Percentiles rank a stretch among this genome's conserved stretches.
Evolutionary conservation across 2,797 vertebrate genomes (phyloP).

Genomic region (Coendou prehensilis): DNA sequence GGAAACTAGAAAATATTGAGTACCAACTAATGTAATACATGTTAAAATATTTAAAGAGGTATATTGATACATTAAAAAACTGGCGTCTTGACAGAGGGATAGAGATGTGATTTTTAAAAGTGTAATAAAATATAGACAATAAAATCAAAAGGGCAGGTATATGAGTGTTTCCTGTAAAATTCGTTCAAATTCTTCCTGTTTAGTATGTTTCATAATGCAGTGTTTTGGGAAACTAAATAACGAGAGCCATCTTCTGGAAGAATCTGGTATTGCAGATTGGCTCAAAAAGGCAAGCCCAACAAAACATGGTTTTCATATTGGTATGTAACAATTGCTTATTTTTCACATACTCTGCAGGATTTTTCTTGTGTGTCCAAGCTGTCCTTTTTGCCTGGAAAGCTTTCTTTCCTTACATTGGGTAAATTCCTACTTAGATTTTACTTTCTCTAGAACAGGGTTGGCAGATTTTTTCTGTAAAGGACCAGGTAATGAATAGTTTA

Average conservation of each 20-base stretch:
- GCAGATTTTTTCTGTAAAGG: neutral
- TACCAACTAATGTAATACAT: neutral
- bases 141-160: neutral
- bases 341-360: neutral
- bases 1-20: constrained; percentile 28
- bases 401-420: neutral
- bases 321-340: neutral
- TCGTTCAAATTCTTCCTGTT: neutral
- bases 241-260: constrained; percentile 73
- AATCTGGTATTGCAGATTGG: constrained; percentile 55
- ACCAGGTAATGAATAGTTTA: constrained; percentile 21
- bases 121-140: constrained; percentile 17
- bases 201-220: constrained; percentile 7
- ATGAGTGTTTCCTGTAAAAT: neutral
- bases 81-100: neutral
- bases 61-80: neutral
- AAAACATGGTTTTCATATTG: neutral
- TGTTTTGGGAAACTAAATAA: neutral
- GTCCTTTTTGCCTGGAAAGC: neutral
- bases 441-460: neutral
- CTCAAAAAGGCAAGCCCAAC: neutral
- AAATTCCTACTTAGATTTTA: constrained; percentile 21
- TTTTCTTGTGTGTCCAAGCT: neutral
- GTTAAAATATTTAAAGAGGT: neutral
- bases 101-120: neutral